phyloP scores from a whole-genome alignment of 1,140 invertebrate genomes.

The Microplitis demolitor region DNA sequence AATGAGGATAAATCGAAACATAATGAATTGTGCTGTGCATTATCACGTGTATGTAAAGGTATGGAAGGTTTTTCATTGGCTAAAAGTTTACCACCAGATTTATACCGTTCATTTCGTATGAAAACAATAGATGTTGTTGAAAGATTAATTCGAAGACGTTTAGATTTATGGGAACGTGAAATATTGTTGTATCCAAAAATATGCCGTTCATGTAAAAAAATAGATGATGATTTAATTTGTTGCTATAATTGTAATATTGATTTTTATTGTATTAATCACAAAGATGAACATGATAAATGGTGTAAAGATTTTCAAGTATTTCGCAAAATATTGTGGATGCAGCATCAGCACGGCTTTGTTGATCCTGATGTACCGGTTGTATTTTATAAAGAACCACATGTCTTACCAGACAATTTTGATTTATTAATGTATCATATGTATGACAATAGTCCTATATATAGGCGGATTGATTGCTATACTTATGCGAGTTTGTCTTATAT shows the following conservation, averaged over 20 bases:
- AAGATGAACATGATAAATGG: conserved; percentile 44
- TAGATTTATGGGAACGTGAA: conserved; percentile 71
- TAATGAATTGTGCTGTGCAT: conserved; percentile 55
- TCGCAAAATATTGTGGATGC: conserved; percentile 43
- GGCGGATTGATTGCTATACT: conserved; percentile 65
- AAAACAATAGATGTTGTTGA: conserved; percentile 67
- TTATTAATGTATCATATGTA: conserved; percentile 60
- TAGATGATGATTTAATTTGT: conserved; percentile 62
- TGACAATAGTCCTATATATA: conserved; percentile 53
- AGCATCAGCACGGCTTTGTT: conserved; percentile 59
- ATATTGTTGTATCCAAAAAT: conserved; percentile 70
- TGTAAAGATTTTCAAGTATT: conserved; percentile 54
- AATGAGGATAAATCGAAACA: conserved; percentile 55
- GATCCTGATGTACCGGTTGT: conserved; percentile 64
- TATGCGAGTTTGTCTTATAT: conserved; percentile 69
- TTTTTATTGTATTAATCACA: conserved; percentile 44
- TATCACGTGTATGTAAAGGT: conserved; percentile 38
- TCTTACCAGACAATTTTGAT: conserved; percentile 60
- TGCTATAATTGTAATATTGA: conserved; percentile 67
- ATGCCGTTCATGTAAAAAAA: conserved; percentile 62
- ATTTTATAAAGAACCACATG: conserved; percentile 23
- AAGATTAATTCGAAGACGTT: conserved; percentile 61
- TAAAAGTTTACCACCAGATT: conserved; percentile 62
- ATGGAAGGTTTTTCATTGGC: conserved; percentile 59
- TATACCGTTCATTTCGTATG: conserved; percentile 67